Evolutionary conservation across 1,140 invertebrate genomes (phyloP), one percentile per base, ranked within the genome.

Genomic region (Frieseomelitta varia): DNA sequence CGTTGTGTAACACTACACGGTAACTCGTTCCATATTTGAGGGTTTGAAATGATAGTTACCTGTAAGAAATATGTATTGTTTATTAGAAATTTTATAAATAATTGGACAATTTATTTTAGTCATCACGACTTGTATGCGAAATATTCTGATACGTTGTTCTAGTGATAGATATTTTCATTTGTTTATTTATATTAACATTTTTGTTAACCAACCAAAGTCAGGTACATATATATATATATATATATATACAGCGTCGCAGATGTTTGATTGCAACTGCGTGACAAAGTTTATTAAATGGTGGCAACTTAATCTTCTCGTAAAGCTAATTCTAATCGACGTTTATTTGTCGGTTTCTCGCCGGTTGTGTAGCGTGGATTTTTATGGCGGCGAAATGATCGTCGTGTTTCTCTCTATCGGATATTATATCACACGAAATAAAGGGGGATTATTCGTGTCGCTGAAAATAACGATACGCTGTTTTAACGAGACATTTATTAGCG

Each of bases 281-380:
- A 80, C 68, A 51, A 72, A 72, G 78, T 71, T 80, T 80, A 71
- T 72, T 63, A 80, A 72, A 80, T 39, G 47, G 53, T 47, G 24
- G 55, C 15, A n/a, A 58, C 55, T 72, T 61, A 58, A 80, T 71
- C 68, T 61, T 80, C 61, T 17, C 68, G 68, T 71, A n/a, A 72
- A 27, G 24, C 72, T 58, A 27, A 4, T 21, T 21, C 21, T 39
- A 67, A 68, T 51, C 8, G 21, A 27, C 51, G 21, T 55, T 79
- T 79, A 55, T 27, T 56, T 55, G 21, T 68, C 21, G 27, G 39
- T 53, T 67, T 67, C 61, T 67, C 61, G 53, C 27, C 27, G 51
- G 14, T 34, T 53, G 76, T 53, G 76, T 68, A 79, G 17, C 15
- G 4, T 21, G 30, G 24, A 55, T 68, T 79, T 39, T 68, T 47